These are phyloP conservation scores for Pseudococcus viburni DNA, from an alignment of 2,888 invertebrate genomes.

Conservation along the genomic window DNA sequence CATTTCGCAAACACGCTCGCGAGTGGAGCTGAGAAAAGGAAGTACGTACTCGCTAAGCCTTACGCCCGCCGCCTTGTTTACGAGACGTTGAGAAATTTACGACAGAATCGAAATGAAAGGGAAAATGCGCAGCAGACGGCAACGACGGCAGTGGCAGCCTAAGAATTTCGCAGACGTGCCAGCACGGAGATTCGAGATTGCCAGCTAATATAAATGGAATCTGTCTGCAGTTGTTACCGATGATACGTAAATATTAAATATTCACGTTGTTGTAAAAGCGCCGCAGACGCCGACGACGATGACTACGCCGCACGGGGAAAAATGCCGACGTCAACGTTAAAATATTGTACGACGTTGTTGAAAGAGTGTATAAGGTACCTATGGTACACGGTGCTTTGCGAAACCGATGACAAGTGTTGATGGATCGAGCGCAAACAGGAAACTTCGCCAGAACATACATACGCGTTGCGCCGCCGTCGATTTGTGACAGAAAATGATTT, in stretches of 20 bases:
- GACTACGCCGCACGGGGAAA: background rate
- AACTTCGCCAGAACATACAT: background rate
- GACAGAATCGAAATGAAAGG: background rate
- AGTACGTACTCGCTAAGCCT: too few relatives aligned
- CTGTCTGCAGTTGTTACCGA: conserved; percentile 41
- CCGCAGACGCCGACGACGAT: background rate
- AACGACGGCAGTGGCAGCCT: background rate
- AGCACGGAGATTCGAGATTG: background rate
- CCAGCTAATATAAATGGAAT: conserved; percentile 24
- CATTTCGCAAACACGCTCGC: too few relatives aligned
- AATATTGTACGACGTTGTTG: background rate
- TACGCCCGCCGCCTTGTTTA: background rate
- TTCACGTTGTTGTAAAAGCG: background rate
- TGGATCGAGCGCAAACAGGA: background rate
- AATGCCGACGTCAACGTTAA: background rate
- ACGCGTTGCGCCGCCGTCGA: background rate
- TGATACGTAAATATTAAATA: conserved; percentile 44
- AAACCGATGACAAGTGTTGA: conserved; percentile 31
- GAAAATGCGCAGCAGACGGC: background rate
- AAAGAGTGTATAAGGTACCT: background rate
- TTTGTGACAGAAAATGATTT: background rate
- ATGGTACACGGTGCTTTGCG: background rate
- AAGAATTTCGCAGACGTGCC: background rate
- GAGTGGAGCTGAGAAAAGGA: too few relatives aligned
- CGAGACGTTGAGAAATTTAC: background rate